Conservation (phyloP, 1,140 invertebrate species). For the Monomorium pharaonis region DNA sequence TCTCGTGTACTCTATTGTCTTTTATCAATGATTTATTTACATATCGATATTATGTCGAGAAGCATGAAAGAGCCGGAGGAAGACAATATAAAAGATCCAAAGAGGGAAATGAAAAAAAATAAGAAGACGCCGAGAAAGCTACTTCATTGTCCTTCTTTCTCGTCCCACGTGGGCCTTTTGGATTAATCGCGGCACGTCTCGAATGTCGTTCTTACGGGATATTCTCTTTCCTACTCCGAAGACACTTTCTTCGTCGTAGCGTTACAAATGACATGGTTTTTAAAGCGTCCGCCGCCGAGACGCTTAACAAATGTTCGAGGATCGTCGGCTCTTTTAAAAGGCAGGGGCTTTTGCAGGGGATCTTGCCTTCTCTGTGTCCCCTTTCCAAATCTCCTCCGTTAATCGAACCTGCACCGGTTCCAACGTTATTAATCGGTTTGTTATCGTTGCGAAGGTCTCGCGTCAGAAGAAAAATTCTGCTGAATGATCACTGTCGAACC, state of each 20-base stretch:
- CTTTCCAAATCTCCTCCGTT: constrained; percentile 40
- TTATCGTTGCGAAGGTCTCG: constrained; percentile 23
- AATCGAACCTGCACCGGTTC: constrained; percentile 34
- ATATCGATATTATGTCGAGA: neutral
- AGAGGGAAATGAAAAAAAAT: constrained; percentile 24
- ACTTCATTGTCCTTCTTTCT: constrained; percentile 47
- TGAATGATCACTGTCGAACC: constrained; percentile 51
- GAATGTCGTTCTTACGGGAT: constrained; percentile 65
- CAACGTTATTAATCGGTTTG: constrained; percentile 51
- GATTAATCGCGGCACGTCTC: constrained; percentile 76
- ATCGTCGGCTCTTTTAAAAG: constrained; percentile 60
- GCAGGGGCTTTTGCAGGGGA: constrained; percentile 40
- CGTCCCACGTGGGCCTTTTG: constrained; percentile 70
- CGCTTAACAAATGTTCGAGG: constrained; percentile 73
- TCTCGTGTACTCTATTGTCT: neutral
- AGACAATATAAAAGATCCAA: constrained; percentile 33
- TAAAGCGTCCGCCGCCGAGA: constrained; percentile 65
- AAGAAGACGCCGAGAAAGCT: constrained; percentile 8
- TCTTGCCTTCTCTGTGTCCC: constrained; percentile 44
- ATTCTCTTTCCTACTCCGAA: constrained; percentile 41
- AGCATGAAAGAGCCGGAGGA: too few relatives aligned
- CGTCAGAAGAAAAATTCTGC: constrained; percentile 39
- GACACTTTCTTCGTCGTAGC: constrained; percentile 67
- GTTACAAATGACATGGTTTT: constrained; percentile 78
- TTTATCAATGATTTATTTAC: constrained; percentile 18